Percentiles rank a stretch among this genome's conserved stretches.
These are phyloP conservation scores for Campoletis sonorensis DNA, from an alignment of 1,140 invertebrate genomes.

Conservation along the genomic window DNA sequence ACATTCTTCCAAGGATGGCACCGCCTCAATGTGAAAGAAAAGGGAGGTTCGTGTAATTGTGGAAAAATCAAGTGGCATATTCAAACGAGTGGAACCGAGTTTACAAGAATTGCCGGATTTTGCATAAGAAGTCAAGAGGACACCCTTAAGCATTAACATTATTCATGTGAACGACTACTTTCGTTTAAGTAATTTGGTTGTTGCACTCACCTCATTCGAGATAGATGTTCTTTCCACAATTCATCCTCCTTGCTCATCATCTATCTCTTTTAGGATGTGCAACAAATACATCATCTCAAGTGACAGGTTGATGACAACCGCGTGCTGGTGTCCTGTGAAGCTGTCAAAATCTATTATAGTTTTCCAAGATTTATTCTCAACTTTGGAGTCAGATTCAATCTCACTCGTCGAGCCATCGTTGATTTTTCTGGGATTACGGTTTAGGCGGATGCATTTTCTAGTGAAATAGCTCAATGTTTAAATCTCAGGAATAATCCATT, in stretches of 20 bases:
- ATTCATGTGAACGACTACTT: background rate
- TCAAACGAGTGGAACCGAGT: background rate
- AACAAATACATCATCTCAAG: too few relatives aligned
- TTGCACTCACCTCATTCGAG: background rate
- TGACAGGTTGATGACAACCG: too few relatives aligned
- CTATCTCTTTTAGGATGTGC: too few relatives aligned
- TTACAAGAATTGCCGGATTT: background rate
- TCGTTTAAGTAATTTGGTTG: background rate
- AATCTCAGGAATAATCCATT: background rate
- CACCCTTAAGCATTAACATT: background rate
- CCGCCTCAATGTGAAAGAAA: background rate
- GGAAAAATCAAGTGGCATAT: conserved; percentile 10
- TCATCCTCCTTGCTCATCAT: too few relatives aligned
- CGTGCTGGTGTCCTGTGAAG: too few relatives aligned
- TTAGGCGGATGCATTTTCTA: too few relatives aligned
- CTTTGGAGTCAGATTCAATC: too few relatives aligned
- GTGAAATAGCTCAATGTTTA: background rate
- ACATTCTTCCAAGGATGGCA: background rate
- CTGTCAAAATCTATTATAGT: too few relatives aligned
- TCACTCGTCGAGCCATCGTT: too few relatives aligned
- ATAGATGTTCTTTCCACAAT: background rate
- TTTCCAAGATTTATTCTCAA: too few relatives aligned
- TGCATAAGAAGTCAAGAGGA: background rate
- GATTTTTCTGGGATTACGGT: too few relatives aligned
- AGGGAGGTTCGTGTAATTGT: background rate